These are phyloP conservation scores for Cottoperca gobio DNA, from an alignment of 2,797 vertebrate genomes.

Conservation along the genomic window DNA sequence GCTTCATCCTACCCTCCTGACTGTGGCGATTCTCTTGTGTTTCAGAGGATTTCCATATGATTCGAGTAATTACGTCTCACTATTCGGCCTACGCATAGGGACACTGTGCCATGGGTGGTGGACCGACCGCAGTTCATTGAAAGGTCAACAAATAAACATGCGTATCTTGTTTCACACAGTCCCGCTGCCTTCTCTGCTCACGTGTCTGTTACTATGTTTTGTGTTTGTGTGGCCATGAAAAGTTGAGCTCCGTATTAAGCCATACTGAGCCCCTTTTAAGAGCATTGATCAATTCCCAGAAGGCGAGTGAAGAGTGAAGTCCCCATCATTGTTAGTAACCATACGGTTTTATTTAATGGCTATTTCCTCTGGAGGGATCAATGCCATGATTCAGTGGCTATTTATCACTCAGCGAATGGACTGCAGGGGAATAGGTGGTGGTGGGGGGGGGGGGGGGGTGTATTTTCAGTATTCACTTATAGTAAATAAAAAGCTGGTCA, in stretches of 20 bases:
- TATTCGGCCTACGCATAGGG: constrained; percentile 46
- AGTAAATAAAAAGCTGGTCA: not conserved
- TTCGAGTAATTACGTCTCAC: constrained; percentile 54
- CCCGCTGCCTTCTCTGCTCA: constrained; percentile 25
- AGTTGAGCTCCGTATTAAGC: constrained; percentile 27
- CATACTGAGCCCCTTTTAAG: constrained; percentile 43
- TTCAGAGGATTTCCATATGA: constrained; percentile 64
- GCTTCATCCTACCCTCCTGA: constrained; percentile 52
- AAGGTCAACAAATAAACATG: constrained; percentile 78
- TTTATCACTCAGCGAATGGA: constrained; percentile 44
- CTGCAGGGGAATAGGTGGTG: not conserved
- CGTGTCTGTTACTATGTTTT: constrained; percentile 23
- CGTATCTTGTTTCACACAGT: constrained; percentile 60
- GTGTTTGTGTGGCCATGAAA: constrained; percentile 8
- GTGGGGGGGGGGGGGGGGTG: not conserved
- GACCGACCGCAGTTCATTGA: constrained; percentile 65
- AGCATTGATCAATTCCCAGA: constrained; percentile 64
- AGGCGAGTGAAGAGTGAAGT: constrained; percentile 49
- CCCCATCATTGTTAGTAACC: constrained; percentile 60
- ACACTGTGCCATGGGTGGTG: constrained; percentile 63
- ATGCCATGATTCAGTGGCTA: constrained; percentile 39
- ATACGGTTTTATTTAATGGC: constrained; percentile 58
- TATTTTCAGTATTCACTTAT: not conserved
- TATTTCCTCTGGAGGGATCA: constrained; percentile 58
- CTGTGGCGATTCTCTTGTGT: constrained; percentile 53